phyloP scores from a whole-genome alignment of 30 jellyfish, hydroid and myxozoan species.

The Hydractinia echinata region DNA sequence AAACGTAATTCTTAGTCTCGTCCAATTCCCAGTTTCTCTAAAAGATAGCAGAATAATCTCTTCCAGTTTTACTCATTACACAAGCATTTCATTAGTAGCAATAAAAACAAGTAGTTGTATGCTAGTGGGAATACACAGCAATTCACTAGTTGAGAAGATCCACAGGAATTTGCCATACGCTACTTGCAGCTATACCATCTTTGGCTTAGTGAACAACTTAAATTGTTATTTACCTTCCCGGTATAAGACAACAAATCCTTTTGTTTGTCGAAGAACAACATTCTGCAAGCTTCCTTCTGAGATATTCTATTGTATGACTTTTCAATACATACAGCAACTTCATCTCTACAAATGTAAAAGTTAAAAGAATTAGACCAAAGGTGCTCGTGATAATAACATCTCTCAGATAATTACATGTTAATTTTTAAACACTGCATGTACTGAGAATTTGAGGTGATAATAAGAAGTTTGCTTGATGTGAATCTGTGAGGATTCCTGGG shows the following conservation, averaged over 20 bases:
- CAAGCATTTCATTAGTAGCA: not conserved
- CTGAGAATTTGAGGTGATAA: not conserved
- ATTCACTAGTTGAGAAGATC: too few species aligned
- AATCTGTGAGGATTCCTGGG: too few species aligned
- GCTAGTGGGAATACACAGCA: too few species aligned
- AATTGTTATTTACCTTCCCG: not conserved
- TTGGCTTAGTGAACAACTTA: not conserved
- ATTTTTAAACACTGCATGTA: not conserved
- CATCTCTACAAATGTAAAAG: constrained; percentile 58
- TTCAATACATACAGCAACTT: constrained; percentile 95
- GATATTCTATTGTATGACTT: constrained; percentile 78
- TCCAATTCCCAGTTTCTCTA: constrained; percentile 85
- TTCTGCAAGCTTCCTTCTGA: constrained; percentile 79
- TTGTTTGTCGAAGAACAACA: constrained; percentile 79
- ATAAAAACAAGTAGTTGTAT: too few species aligned
- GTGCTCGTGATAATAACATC: not conserved
- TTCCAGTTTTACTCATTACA: not conserved
- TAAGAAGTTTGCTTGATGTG: not conserved
- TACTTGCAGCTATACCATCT: too few species aligned
- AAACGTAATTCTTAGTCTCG: constrained; percentile 37
- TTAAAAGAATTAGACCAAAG: not conserved
- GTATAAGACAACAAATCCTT: constrained; percentile 56
- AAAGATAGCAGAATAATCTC: not conserved
- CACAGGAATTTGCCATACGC: too few species aligned
- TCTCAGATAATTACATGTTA: not conserved